These are phyloP conservation scores for Listronotus bonariensis DNA, from an alignment of 1,140 invertebrate species.

Conservation along the genomic window DNA sequence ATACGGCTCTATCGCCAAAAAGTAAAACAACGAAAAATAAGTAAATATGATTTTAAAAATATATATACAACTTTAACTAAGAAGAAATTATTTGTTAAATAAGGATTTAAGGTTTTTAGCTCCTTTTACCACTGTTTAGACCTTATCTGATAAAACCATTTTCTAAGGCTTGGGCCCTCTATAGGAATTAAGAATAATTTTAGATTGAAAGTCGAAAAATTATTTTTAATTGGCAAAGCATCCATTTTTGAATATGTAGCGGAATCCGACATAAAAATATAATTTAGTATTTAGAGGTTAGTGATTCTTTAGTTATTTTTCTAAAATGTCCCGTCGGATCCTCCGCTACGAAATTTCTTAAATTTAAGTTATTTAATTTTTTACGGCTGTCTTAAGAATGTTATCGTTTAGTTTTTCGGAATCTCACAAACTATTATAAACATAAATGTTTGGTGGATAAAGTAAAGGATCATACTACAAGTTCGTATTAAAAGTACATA, in stretches of 20 bases:
- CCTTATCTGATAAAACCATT: too few relatives aligned
- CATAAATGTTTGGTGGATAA: conserved; percentile 9
- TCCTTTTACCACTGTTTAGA: too few relatives aligned
- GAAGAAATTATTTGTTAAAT: too few relatives aligned
- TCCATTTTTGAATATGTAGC: not conserved
- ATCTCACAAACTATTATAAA: conserved; percentile 19
- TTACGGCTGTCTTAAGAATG: conserved; percentile 9
- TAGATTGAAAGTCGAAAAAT: too few relatives aligned
- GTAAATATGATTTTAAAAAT: too few relatives aligned
- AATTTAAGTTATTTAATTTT: conserved; percentile 16
- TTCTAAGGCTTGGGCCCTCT: too few relatives aligned
- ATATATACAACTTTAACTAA: too few relatives aligned
- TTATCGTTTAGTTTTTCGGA: conserved; percentile 17
- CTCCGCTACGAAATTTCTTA: conserved; percentile 7
- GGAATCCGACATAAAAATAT: conserved; percentile 4
- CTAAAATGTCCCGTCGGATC: conserved; percentile 1
- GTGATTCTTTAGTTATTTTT: conserved; percentile 13
- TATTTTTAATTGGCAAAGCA: not conserved
- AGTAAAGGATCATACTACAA: conserved; percentile 6
- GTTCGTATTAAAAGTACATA: not conserved
- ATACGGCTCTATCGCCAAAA: too few relatives aligned
- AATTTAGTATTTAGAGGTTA: conserved; percentile 10
- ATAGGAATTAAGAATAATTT: too few relatives aligned
- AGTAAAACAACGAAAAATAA: too few relatives aligned
- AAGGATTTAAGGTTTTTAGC: too few relatives aligned